Percentiles rank a stretch among this genome's conserved stretches.
Conservation (phyloP, 2,113 vertebrate genomes). For the Argyrosomus japonicus region DNA sequence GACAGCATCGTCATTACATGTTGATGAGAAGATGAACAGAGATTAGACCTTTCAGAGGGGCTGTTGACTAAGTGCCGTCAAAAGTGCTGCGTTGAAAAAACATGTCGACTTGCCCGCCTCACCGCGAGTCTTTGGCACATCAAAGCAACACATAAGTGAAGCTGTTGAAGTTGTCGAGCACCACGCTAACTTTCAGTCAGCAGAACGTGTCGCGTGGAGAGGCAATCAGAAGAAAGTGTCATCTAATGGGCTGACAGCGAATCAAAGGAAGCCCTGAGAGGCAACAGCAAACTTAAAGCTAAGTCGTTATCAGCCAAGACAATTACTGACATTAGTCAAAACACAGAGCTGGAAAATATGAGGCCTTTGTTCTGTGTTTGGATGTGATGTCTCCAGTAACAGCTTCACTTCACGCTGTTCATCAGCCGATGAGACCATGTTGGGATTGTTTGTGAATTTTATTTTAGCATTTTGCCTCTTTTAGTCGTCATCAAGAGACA, state of each 20-base stretch:
- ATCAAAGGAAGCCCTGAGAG: constrained; percentile 75
- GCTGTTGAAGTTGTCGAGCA: constrained; percentile 68
- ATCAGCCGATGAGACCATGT: constrained; percentile 11
- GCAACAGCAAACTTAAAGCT: constrained; percentile 64
- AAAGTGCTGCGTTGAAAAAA: constrained; percentile 57
- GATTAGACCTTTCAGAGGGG: constrained; percentile 20
- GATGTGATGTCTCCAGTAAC: constrained; percentile 40
- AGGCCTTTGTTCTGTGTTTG: constrained; percentile 68
- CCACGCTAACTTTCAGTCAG: constrained; percentile 66
- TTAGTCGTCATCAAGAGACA: no score
- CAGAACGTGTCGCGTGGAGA: constrained; percentile 30
- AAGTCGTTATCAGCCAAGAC: constrained; percentile 72
- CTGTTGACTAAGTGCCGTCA: constrained; percentile 76
- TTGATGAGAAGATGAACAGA: constrained; percentile 37
- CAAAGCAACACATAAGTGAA: constrained; percentile 72
- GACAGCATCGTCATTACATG: constrained; percentile 23
- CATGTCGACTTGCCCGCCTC: constrained; percentile 68
- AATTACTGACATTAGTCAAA: constrained; percentile 82
- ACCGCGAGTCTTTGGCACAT: constrained; percentile 65
- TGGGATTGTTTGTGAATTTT: constrained; percentile 18
- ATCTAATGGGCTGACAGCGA: constrained; percentile 70
- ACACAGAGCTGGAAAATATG: constrained; percentile 47
- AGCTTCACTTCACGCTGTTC: constrained; percentile 13
- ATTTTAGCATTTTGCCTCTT: neutral
- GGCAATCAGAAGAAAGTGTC: constrained; percentile 66